Conservation (phyloP, 2,113 vertebrate genomes). For the crab-eating macaque (Macaca fascicularis) region DNA sequence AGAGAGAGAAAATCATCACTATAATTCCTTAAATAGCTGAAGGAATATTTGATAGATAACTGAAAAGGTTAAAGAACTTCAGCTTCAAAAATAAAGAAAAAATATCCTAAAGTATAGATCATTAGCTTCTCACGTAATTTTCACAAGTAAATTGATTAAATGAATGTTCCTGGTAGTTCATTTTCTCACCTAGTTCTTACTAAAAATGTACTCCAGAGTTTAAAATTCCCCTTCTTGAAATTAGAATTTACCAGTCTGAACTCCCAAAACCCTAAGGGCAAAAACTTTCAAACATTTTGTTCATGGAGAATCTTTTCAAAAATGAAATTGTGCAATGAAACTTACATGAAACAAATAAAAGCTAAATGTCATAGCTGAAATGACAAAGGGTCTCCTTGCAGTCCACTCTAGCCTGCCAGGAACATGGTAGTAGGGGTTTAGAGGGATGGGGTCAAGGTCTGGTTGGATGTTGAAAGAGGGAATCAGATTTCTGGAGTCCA, state of each 20-base stretch:
- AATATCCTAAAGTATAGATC: not conserved
- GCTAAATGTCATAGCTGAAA: not conserved
- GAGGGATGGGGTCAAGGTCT: not conserved
- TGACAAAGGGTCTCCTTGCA: not conserved
- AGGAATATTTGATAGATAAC: not conserved
- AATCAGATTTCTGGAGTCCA: not conserved
- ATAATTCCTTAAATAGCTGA: conserved; percentile 27
- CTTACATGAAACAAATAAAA: conserved; percentile 19
- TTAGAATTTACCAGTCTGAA: conserved; percentile 38
- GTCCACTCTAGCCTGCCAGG: not conserved
- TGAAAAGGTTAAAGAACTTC: not conserved
- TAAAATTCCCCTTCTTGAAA: conserved; percentile 41
- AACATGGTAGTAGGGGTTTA: rapidly evolving
- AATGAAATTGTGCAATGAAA: not conserved
- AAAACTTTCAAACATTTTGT: not conserved
- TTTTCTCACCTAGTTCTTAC: conserved; percentile 54
- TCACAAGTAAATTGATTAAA: conserved; percentile 50
- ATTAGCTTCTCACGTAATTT: conserved; percentile 66
- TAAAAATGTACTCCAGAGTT: conserved; percentile 16
- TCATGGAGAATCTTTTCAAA: not conserved
- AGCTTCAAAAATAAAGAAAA: conserved; percentile 37
- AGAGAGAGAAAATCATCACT: not conserved
- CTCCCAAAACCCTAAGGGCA: not conserved
- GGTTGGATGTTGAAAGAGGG: not conserved
- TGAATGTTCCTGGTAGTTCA: not conserved